Conservation (phyloP, 2,797 vertebrate genomes). For the Chelmon rostratus region DNA sequence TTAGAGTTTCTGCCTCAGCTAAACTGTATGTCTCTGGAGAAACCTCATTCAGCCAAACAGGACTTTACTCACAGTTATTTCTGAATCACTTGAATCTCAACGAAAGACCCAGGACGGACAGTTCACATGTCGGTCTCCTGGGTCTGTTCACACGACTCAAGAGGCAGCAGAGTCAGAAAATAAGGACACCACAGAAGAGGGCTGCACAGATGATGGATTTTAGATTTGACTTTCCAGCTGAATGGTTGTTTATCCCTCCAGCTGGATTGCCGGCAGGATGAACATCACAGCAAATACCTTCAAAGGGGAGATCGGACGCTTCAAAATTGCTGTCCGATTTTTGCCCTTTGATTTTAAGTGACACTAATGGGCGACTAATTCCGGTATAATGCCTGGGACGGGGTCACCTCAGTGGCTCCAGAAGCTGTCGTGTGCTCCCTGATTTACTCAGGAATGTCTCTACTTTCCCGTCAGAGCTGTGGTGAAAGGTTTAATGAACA, state of each 20-base stretch:
- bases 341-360: neutral
- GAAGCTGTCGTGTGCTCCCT: neutral
- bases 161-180: neutral
- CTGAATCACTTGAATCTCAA: neutral
- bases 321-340: neutral
- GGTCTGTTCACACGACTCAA: neutral
- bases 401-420: neutral
- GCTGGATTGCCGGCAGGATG: neutral
- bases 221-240: neutral
- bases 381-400: neutral
- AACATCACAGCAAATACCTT: conserved; percentile 3
- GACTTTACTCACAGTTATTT: neutral
- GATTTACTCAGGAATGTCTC: neutral
- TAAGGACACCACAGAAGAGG: neutral
- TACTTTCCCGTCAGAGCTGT: neutral
- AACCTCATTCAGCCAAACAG: neutral
- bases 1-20: neutral
- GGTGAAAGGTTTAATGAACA: neutral
- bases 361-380: neutral
- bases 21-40: neutral
- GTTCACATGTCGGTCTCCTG: neutral
- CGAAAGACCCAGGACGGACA: too few relatives aligned
- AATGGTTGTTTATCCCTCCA: neutral
- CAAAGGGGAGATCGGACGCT: conserved; percentile 2
- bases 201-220: neutral